These are phyloP conservation scores for Pseudopipra pipra DNA, from an alignment of 2,113 vertebrate species.

Conservation along the genomic window DNA sequence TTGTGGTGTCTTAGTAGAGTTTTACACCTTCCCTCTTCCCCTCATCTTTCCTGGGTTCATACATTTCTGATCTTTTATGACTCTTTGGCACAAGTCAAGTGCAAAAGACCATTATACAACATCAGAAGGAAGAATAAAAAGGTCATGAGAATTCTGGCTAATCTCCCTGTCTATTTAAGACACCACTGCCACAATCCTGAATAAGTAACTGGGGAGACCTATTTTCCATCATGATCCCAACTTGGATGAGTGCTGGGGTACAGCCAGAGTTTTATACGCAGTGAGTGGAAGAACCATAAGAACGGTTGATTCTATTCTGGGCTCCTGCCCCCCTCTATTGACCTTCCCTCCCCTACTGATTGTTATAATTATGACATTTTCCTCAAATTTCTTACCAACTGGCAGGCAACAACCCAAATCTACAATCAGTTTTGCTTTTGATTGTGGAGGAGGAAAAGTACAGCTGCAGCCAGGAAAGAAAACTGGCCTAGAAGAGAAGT, in stretches of 20 bases:
- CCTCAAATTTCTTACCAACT: background rate
- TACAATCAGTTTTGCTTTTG: background rate
- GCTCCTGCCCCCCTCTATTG: background rate
- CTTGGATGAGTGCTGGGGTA: background rate
- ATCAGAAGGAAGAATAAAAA: background rate
- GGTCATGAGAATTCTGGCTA: background rate
- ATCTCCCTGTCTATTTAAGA: background rate
- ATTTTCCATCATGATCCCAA: background rate
- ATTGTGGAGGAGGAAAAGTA: background rate
- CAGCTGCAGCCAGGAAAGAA: background rate
- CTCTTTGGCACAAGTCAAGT: background rate
- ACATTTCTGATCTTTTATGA: background rate
- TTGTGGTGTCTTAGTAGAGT: background rate
- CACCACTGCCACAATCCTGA: background rate
- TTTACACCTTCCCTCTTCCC: background rate
- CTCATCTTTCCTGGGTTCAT: background rate
- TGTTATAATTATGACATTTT: background rate
- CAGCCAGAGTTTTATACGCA: background rate
- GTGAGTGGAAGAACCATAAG: background rate
- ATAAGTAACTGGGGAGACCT: background rate
- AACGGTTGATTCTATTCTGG: background rate
- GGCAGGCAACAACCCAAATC: background rate
- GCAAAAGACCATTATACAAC: background rate
- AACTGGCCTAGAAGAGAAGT: background rate
- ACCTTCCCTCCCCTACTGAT: background rate